These are phyloP conservation scores for Pelmatolapia mariae DNA, from an alignment of 2,113 vertebrate species.

Conservation along the genomic window DNA sequence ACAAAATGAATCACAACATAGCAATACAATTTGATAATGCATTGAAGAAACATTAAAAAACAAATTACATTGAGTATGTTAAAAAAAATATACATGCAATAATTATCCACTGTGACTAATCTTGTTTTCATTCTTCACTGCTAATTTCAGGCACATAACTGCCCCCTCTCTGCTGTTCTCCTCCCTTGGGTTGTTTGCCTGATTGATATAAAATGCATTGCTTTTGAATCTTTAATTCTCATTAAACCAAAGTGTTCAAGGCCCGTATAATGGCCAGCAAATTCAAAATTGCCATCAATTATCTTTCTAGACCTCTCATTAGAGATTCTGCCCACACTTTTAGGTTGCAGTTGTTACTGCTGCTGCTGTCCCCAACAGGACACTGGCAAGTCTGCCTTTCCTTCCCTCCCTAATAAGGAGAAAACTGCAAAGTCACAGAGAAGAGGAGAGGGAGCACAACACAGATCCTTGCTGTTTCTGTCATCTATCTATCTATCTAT, in stretches of 20 bases:
- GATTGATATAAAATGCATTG: constrained; percentile 63
- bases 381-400: constrained; percentile 13
- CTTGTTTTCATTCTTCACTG: not conserved
- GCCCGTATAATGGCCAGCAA: constrained; percentile 25
- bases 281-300: constrained; percentile 60
- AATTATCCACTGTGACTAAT: not conserved
- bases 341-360: not conserved
- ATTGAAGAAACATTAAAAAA: not conserved
- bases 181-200: constrained; percentile 39
- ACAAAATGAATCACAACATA: not conserved
- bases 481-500: not conserved
- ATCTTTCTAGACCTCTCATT: constrained; percentile 54
- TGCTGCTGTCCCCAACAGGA: constrained; percentile 27
- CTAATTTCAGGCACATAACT: constrained; percentile 1
- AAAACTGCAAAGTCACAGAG: constrained; percentile 67
- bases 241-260: constrained; percentile 46
- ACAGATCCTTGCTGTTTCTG: not conserved
- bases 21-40: not conserved
- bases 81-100: not conserved
- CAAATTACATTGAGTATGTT: not conserved
- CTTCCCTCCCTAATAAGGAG: constrained; percentile 54
- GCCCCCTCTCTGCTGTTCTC: not conserved
- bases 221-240: constrained; percentile 67
- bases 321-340: constrained; percentile 55
- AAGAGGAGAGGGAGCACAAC: not conserved